Evolutionary conservation across 35 echinoderm and acorn worm species (phyloP).

Genomic region (Apostichopus parvimensis): DNA sequence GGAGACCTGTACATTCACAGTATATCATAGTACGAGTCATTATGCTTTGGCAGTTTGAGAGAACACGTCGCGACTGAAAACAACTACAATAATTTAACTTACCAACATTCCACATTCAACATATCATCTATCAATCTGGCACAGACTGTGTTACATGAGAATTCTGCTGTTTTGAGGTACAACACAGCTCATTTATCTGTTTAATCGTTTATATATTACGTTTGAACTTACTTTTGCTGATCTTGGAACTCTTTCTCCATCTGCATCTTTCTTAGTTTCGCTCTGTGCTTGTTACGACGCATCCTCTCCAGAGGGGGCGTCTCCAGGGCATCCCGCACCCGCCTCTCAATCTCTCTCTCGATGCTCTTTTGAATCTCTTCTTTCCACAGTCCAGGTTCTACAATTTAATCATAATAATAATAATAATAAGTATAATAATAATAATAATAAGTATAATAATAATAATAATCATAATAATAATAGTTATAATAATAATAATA

Average conservation of each 20-base stretch:
- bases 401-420: constrained; percentile 7
- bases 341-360: constrained; percentile 84
- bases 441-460: too few relatives aligned
- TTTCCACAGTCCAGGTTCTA: constrained; percentile 85
- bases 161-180: neutral
- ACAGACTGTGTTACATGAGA: neutral
- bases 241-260: constrained; percentile 49
- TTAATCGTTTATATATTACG: neutral
- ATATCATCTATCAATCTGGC: too few relatives aligned
- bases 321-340: constrained; percentile 90
- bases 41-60: too few relatives aligned
- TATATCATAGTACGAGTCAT: too few relatives aligned
- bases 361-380: constrained; percentile 80
- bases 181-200: neutral
- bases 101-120: too few relatives aligned
- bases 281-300: constrained; percentile 79
- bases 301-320: constrained; percentile 95
- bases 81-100: too few relatives aligned
- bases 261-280: constrained; percentile 71
- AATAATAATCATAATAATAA: too few relatives aligned
- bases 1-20: too few relatives aligned
- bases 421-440: too few relatives aligned
- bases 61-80: too few relatives aligned
- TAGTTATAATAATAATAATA: too few relatives aligned
- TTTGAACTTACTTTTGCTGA: constrained; percentile 23